Base-by-base conservation (phyloP, 2,797 vertebrate genomes). In the Melopsittacus undulatus region DNA sequence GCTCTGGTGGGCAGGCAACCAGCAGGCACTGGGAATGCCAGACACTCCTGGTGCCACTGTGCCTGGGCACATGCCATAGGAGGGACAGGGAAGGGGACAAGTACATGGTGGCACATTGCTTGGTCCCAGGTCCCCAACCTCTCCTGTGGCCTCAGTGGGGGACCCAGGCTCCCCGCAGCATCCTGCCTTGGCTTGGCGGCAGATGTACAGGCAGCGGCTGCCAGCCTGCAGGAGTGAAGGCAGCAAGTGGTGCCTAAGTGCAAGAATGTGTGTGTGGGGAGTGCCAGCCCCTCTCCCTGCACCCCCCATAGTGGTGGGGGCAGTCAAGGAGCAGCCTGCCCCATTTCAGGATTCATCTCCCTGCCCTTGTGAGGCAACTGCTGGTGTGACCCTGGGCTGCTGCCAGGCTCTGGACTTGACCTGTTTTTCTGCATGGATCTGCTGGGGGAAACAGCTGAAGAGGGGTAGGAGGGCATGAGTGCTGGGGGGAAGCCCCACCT, bases 21-120 rank as follows among this genome's bases (percentile, higher is more conserved):
- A 95, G 75, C 70, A 32, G 87, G 88, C 84, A 80, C 87, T 12
- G 38, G 88, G 82, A 74, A 94, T 77, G 85, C 90, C 95, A 89
- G 85, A 74, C 90, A 23, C 95, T 94, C 84, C 92, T 87, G 45
- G 21, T 23, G 21, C 45, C 45, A 46, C 45, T 46, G 45, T 46
- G 90, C 90, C 90, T 10, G 20, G 80, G 72, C 90, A 64, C 80
- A 75, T 69, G 94, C 84, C 9, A n/a, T 8, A n/a, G 75, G 64
- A 52, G 80, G 83, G 70, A 78, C 7, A 19, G 79, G 74, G 49
- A 46, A 46, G 45, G 45, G 45, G 45, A 46, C 45, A 46, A 46
- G 22, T 22, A 75, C 48, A 17, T 34, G 56, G 90, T 80, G 94
- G 49, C 92, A 59, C 68, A 17, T 61, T 5, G 14, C 72, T 36